phyloP scores from a whole-genome alignment of 2,888 invertebrate genomes.

The Branchellion lobata region DNA sequence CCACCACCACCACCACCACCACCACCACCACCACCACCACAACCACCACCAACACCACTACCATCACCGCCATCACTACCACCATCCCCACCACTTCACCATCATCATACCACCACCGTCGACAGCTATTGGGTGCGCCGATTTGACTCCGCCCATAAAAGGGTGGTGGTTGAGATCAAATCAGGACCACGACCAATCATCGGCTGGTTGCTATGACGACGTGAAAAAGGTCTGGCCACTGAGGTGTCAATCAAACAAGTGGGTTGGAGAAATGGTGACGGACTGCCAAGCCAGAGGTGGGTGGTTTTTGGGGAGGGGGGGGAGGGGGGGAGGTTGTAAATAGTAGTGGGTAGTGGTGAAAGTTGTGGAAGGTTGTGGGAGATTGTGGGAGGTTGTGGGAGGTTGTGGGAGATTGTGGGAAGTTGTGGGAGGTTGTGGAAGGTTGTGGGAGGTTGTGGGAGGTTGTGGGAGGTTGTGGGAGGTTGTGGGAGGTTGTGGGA shows the following conservation, averaged over 20 bases:
- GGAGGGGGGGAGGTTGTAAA: not conserved
- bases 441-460: too few relatives aligned
- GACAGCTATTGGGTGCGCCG: slow-evolving; percentile 26
- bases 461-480: not conserved
- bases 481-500: not conserved
- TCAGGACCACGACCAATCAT: not conserved
- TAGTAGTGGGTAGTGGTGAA: too few relatives aligned
- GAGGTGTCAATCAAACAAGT: slow-evolving; percentile 1
- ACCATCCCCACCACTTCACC: too few relatives aligned
- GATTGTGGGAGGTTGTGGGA: too few relatives aligned
- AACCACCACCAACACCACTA: too few relatives aligned
- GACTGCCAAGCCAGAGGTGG: slow-evolving; percentile 12
- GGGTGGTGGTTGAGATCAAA: slow-evolving; percentile 38
- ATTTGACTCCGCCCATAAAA: not conserved
- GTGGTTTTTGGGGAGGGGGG: not conserved
- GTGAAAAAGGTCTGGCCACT: slow-evolving; percentile 26
- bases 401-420: too few relatives aligned
- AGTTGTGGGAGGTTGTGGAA: too few relatives aligned
- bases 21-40: too few relatives aligned
- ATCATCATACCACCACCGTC: not conserved
- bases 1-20: not conserved
- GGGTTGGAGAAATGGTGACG: not conserved
- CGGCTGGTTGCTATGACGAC: slow-evolving; percentile 28
- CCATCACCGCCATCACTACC: too few relatives aligned
- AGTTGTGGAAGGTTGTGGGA: not conserved